Percentiles rank a stretch among this genome's conserved stretches.
Conservation (phyloP, 1,140 invertebrate species). For the Plodia interpunctella region DNA sequence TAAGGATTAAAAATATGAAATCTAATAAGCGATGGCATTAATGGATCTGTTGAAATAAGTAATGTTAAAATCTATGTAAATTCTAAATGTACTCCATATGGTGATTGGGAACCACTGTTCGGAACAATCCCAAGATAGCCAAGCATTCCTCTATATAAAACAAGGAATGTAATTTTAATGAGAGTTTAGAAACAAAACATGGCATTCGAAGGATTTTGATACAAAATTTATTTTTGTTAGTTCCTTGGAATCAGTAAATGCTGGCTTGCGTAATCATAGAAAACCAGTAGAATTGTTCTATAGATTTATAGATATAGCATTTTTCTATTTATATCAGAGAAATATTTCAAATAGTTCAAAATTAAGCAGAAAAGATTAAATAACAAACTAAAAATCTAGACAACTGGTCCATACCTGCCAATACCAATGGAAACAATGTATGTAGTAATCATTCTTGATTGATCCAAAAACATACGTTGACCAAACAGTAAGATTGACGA, state of each 20-base stretch:
- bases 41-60: no score
- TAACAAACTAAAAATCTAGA: no score
- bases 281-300: neutral
- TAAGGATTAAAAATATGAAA: no score
- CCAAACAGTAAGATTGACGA: neutral
- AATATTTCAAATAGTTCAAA: no score
- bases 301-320: no score
- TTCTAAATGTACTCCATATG: no score
- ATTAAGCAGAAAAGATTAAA: no score
- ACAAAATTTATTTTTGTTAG: neutral
- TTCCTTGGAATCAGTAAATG: neutral
- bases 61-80: no score
- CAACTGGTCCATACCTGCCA: no score
- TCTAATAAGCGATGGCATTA: no score
- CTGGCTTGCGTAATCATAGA: neutral
- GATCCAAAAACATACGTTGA: conserved; percentile 5
- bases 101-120: no score
- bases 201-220: neutral
- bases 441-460: neutral
- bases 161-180: conserved; percentile 2
- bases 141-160: conserved; percentile 1
- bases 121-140: neutral
- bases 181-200: conserved; percentile 1
- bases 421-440: neutral
- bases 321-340: no score